Base-by-base conservation (phyloP, 2,888 invertebrate species). In the Ctenicera cuprea region DNA sequence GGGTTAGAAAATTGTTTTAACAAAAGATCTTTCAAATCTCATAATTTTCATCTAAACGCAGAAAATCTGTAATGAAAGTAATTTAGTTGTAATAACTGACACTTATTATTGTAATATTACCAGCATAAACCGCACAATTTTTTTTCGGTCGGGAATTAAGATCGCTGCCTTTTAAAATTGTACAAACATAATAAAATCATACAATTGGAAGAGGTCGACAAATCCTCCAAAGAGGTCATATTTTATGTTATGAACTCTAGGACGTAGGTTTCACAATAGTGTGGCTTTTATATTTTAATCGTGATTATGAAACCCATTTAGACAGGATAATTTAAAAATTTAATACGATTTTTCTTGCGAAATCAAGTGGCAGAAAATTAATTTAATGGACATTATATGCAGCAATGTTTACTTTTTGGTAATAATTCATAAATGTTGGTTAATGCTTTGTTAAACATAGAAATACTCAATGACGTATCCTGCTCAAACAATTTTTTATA, bases 201-300 rank as follows among this genome's bases (percentile, higher is more conserved):
- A 33, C 20, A 54, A 22, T 22, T 54, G 14, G 54, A 30, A 54
- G 30, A 54, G 54, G 54, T 54, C 26, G 33, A 14, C 54, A 54
- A 4, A 54, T 54, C 54, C 54, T 54, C 30, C 12, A 1, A 50
- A 54, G 22, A 54, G 54, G 54, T 54, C 54, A 54, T 14, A 11
- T 30, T 30, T 63, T 71, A 48, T 70, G 62, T 62, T 62, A 14
- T 18, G 38, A 48, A 62, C 59, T 63, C 12, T 22, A 38, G 38
- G 37, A 37, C 45, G 70, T 61, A 59, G 50, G 69, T 74, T 64
- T 59, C 48, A 18, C 48, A 48, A 20, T 18, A 8, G 18, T 20
- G 43, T 43, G 3, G n/a, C 43, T n/a, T n/a, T 14, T 14, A 14
- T 16, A 43, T 43, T 16, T 43, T 9, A 14, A 45, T 45, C 16